Percentiles rank a stretch among this genome's conserved stretches.
These are phyloP conservation scores for Psilopsiagon aymara DNA, from an alignment of 2,113 vertebrate species.

Conservation along the genomic window DNA sequence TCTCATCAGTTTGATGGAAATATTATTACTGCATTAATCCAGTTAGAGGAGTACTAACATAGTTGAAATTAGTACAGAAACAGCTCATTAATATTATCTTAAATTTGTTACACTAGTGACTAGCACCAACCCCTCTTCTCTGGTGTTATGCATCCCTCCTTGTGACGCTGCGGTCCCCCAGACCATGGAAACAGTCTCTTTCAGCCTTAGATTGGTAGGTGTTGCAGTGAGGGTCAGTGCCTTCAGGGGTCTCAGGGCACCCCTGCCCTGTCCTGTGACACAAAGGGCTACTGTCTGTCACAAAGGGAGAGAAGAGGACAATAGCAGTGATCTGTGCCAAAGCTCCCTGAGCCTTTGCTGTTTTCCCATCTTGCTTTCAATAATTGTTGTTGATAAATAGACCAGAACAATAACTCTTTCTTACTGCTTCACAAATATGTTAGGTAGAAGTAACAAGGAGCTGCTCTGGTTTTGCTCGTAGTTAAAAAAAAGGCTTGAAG, in stretches of 20 bases:
- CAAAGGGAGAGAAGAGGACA: neutral
- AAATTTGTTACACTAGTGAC: neutral
- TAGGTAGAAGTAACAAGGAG: neutral
- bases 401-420: neutral
- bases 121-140: neutral
- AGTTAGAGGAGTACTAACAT: neutral
- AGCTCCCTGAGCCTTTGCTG: neutral
- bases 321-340: neutral
- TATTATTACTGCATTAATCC: neutral
- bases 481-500: neutral
- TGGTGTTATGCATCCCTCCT: neutral
- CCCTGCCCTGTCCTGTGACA: neutral
- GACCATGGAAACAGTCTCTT: neutral
- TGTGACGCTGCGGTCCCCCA: neutral
- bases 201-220: neutral
- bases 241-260: rapidly evolving
- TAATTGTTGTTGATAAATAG: neutral
- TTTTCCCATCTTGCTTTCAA: neutral
- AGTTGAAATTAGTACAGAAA: neutral
- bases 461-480: neutral
- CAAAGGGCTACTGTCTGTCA: neutral
- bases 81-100: neutral
- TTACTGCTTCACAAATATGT: neutral
- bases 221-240: neutral
- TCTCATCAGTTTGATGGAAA: neutral